Evolutionary conservation across 1,140 invertebrate species (phyloP).

Genomic region (Triops longicaudatus): DNA sequence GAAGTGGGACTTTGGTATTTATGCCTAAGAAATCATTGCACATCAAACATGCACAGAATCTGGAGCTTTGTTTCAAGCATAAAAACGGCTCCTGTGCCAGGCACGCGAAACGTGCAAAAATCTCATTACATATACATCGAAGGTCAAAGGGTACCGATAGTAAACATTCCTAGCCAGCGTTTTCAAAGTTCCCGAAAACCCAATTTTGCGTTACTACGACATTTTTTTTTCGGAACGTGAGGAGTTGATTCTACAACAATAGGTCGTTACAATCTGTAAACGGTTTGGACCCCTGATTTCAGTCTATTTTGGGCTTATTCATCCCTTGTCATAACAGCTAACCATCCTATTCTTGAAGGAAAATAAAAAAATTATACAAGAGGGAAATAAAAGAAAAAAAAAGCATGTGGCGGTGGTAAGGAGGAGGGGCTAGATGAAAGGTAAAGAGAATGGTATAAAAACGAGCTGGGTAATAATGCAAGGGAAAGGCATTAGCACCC

Average conservation of each 20-base stretch:
- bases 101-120: background rate
- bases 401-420: background rate
- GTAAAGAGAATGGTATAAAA: background rate
- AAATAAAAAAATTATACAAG: background rate
- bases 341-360: background rate
- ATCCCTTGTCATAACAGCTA: background rate
- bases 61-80: too few species aligned
- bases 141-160: background rate
- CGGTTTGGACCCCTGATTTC: background rate
- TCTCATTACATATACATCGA: background rate
- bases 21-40: background rate
- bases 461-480: background rate
- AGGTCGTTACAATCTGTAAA: constrained; percentile 4
- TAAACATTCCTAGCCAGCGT: background rate
- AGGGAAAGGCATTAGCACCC: background rate
- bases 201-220: background rate
- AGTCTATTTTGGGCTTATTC: background rate
- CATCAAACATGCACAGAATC: background rate
- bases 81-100: too few species aligned
- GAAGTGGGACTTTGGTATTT: background rate
- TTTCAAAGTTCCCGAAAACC: background rate
- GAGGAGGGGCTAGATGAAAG: background rate
- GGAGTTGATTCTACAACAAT: background rate
- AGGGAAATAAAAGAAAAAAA: background rate
- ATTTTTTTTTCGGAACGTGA: background rate